phyloP scores from a whole-genome alignment of 2,797 vertebrate genomes.

The Australoheros facetus region DNA sequence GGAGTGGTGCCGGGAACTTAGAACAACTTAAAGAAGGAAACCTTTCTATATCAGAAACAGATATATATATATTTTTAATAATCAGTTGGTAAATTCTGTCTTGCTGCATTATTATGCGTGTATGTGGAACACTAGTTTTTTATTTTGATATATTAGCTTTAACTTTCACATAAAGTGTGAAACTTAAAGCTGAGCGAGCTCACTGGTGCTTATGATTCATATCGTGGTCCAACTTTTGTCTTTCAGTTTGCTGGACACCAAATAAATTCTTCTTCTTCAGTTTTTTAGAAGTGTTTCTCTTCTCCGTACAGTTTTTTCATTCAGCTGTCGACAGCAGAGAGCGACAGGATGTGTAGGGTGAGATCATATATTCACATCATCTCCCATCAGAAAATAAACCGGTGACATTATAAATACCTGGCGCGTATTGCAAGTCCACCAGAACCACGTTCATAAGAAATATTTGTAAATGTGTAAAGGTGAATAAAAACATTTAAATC shows the following conservation, averaged over 20 bases:
- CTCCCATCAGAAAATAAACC: not conserved
- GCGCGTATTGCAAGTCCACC: not conserved
- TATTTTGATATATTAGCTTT: not conserved
- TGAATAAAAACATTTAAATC: not conserved
- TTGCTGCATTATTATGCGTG: not conserved
- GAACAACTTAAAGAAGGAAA: fast-evolving
- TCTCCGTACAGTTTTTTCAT: fast-evolving
- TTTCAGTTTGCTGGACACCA: not conserved
- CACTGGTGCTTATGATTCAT: not conserved
- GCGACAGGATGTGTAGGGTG: constrained; percentile 2
- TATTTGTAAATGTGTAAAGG: not conserved
- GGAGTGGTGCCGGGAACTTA: fast-evolving
- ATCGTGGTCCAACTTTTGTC: not conserved
- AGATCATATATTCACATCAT: not conserved
- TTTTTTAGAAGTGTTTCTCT: not conserved
- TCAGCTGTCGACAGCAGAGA: not conserved
- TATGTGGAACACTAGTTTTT: not conserved
- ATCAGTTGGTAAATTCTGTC: not conserved
- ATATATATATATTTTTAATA: not conserved
- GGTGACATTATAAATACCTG: not conserved
- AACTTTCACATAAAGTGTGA: not conserved
- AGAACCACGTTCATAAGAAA: not conserved
- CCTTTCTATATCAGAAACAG: not conserved
- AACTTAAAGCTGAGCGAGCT: not conserved
- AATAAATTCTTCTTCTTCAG: no score